Evolutionary conservation across 2,797 vertebrate species (phyloP).

Genomic region (Falco novaeseelandiae): DNA sequence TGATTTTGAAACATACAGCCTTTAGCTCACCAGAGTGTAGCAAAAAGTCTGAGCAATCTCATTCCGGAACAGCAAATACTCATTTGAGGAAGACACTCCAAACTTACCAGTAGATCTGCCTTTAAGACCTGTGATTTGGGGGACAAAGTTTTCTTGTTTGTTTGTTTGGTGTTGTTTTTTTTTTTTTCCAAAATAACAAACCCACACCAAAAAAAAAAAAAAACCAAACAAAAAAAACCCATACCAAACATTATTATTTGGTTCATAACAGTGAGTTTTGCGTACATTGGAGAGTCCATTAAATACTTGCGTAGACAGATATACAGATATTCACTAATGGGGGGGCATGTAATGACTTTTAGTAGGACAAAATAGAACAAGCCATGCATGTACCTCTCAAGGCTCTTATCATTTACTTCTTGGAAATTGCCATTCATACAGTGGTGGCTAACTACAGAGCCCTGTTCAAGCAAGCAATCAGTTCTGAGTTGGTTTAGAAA

Average conservation of each 20-base stretch:
- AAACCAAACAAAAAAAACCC: no score
- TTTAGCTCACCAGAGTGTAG: not conserved
- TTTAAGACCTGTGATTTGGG: not conserved
- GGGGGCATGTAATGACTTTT: rapidly evolving
- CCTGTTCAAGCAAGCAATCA: not conserved
- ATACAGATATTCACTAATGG: not conserved
- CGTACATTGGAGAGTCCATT: not conserved
- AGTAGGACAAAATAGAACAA: not conserved
- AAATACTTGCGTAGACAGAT: not conserved
- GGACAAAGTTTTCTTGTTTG: not conserved
- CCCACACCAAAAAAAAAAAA: no score
- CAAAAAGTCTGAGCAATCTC: not conserved
- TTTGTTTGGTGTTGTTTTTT: no score
- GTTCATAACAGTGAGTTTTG: not conserved
- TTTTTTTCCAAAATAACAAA: no score
- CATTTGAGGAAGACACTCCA: not conserved
- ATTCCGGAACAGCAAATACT: not conserved
- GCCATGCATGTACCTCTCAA: not conserved
- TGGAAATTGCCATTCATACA: not conserved
- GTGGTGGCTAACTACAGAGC: not conserved
- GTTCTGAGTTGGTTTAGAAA: not conserved
- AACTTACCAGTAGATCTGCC: not conserved
- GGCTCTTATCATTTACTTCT: not conserved
- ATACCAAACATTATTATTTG: not conserved
- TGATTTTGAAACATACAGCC: conserved; percentile 17